These are phyloP conservation scores for Ophion costatus DNA, from an alignment of 2,888 invertebrate genomes.

Conservation along the genomic window DNA sequence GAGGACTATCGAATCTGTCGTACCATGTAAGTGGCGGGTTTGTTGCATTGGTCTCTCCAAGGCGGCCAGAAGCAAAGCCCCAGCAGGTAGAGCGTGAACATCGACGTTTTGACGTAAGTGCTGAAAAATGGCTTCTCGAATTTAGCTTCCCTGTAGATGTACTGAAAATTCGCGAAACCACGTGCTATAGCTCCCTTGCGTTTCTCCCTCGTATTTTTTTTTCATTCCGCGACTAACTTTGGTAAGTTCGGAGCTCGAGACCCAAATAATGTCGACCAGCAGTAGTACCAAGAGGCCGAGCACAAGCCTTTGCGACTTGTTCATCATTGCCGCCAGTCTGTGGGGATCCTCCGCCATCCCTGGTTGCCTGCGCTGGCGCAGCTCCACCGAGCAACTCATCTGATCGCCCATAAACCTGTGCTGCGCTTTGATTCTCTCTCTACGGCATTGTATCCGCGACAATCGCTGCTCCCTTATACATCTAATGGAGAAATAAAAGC, in stretches of 20 bases:
- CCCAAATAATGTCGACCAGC: constrained; percentile 97
- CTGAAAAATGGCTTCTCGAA: constrained; percentile 98
- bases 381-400: constrained; percentile 82
- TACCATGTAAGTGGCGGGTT: constrained; percentile 90
- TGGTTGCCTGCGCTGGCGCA: constrained; percentile 80
- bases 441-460: constrained; percentile 67
- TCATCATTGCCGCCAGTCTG: constrained; percentile 84
- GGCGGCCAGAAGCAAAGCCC: constrained; percentile 95
- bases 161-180: constrained; percentile 85
- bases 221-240: constrained; percentile 92
- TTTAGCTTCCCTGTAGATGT: constrained; percentile 92
- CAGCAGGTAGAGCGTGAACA: constrained; percentile 96
- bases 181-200: not conserved
- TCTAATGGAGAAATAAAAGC: not conserved
- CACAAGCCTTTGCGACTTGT: constrained; percentile 89
- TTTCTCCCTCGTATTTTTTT: constrained; percentile 79
- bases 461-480: not conserved
- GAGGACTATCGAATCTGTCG: constrained; percentile 1
- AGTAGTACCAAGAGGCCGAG: constrained; percentile 94
- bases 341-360: constrained; percentile 83
- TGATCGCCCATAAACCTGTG: constrained; percentile 22
- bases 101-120: constrained; percentile 97
- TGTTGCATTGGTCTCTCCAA: constrained; percentile 94
- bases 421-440: constrained; percentile 45
- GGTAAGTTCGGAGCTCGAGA: constrained; percentile 96